Evolutionary conservation across 2,797 vertebrate genomes (phyloP).

Genomic region (Centroberyx gerrardi): DNA sequence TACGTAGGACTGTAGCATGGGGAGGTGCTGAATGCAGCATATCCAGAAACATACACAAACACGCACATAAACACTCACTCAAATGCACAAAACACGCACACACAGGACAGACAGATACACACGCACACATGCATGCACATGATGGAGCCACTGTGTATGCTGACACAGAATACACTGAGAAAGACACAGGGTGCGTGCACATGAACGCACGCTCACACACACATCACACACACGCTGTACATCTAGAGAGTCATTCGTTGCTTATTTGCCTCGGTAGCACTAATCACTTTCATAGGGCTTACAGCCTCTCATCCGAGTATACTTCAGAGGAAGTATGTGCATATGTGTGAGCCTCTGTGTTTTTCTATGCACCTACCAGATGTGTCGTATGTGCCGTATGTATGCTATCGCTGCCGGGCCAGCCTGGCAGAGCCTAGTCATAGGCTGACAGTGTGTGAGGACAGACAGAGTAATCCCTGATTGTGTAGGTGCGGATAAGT

Average conservation of each 20-base stretch:
- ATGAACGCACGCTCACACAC: conserved; percentile 1
- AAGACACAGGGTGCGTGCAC: not conserved
- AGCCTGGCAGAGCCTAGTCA: conserved; percentile 53
- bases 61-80: conserved; percentile 18
- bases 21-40: conserved; percentile 40
- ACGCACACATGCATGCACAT: not conserved
- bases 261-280: conserved; percentile 50
- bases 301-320: conserved; percentile 15
- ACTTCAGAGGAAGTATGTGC: conserved; percentile 25
- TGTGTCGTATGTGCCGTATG: conserved; percentile 34
- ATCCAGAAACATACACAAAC: conserved; percentile 9
- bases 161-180: too few species aligned
- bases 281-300: conserved; percentile 47
- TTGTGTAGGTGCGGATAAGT: conserved; percentile 72
- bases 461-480: conserved; percentile 69
- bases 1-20: conserved; percentile 61
- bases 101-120: conserved; percentile 5
- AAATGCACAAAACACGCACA: conserved; percentile 4
- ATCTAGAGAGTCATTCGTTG: conserved; percentile 8
- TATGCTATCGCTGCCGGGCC: conserved; percentile 60
- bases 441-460: conserved; percentile 45
- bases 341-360: conserved; percentile 10
- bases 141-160: not conserved
- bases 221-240: conserved; percentile 1
- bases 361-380: conserved; percentile 5